Percentiles rank a stretch among this genome's conserved stretches.
These are phyloP conservation scores for Drosophila antonietae DNA, from an alignment of 2,888 invertebrate genomes.

Conservation along the genomic window DNA sequence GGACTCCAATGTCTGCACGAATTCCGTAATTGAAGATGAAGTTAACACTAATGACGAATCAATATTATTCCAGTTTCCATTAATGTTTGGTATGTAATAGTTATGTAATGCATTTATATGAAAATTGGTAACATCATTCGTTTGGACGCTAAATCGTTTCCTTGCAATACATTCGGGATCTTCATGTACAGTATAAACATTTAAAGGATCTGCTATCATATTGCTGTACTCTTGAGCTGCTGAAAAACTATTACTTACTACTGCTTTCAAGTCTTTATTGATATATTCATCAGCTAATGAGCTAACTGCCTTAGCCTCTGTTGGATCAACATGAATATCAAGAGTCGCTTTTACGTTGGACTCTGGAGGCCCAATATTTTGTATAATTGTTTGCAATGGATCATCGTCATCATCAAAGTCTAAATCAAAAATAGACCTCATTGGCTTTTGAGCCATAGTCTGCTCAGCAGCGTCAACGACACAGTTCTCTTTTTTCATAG, in stretches of 20 bases:
- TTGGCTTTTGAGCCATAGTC: conserved; percentile 61
- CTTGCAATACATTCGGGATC: conserved; percentile 82
- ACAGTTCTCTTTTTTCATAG: neutral
- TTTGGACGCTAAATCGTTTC: conserved; percentile 77
- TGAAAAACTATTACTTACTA: conserved; percentile 1
- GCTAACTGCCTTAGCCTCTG: neutral
- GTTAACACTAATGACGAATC: conserved; percentile 45
- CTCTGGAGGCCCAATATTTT: conserved; percentile 52
- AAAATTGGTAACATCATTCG: conserved; percentile 83
- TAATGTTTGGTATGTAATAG: conserved; percentile 86
- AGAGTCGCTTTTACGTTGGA: conserved; percentile 4
- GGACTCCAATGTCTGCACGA: conserved; percentile 19
- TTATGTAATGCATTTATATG: conserved; percentile 87
- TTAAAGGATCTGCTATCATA: conserved; percentile 7
- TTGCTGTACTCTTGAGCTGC: conserved; percentile 18
- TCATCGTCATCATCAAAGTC: conserved; percentile 84
- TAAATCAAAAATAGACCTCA: conserved; percentile 84
- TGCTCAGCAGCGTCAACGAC: neutral
- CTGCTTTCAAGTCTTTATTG: conserved; percentile 5
- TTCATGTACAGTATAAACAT: conserved; percentile 67
- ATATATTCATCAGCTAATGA: neutral
- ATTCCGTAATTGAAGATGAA: conserved; percentile 12
- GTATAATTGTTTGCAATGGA: conserved; percentile 76
- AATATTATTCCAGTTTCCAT: conserved; percentile 86
- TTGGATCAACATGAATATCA: conserved; percentile 7